A percentile compares a stretch with the other conserved stretches of the same genome.
phyloP scores from a whole-genome alignment of 2,888 invertebrate genomes.

The Maniola hyperantus region DNA sequence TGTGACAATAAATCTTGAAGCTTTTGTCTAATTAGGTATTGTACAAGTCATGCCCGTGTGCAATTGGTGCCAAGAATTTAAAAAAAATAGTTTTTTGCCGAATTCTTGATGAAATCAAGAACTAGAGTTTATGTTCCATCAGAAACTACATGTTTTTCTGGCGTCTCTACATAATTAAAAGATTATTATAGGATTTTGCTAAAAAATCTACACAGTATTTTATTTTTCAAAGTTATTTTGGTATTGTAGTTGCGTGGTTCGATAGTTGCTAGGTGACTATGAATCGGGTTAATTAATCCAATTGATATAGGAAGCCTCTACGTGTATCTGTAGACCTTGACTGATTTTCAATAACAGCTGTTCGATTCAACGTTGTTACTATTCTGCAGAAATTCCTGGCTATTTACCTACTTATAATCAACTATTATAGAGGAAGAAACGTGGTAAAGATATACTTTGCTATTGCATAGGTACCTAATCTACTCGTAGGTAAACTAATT shows the following conservation, averaged over 20 bases:
- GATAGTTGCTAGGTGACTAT: constrained; percentile 3
- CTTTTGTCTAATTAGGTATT: too few relatives aligned
- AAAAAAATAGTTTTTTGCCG: too few relatives aligned
- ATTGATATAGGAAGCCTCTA: constrained; percentile 51
- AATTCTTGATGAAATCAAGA: too few relatives aligned
- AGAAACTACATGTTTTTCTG: background rate
- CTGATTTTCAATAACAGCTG: constrained; percentile 14
- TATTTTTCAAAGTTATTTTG: background rate
- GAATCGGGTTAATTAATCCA: constrained; percentile 53
- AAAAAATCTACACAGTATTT: background rate
- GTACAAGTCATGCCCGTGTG: too few relatives aligned
- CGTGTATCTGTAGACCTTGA: constrained; percentile 37
- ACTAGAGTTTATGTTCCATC: background rate
- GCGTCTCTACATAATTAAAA: too few relatives aligned
- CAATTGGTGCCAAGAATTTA: too few relatives aligned
- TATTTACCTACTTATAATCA: background rate
- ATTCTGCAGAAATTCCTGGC: background rate
- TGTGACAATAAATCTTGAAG: too few relatives aligned
- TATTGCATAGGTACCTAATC: too few relatives aligned
- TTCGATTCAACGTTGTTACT: background rate
- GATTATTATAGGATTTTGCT: too few relatives aligned
- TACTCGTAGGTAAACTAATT: too few relatives aligned
- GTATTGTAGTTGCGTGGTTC: background rate
- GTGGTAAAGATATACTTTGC: too few relatives aligned
- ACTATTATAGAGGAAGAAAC: background rate